Base-by-base conservation (phyloP, 2,797 vertebrate genomes). In the Schizopygopsis malacanthus region DNA sequence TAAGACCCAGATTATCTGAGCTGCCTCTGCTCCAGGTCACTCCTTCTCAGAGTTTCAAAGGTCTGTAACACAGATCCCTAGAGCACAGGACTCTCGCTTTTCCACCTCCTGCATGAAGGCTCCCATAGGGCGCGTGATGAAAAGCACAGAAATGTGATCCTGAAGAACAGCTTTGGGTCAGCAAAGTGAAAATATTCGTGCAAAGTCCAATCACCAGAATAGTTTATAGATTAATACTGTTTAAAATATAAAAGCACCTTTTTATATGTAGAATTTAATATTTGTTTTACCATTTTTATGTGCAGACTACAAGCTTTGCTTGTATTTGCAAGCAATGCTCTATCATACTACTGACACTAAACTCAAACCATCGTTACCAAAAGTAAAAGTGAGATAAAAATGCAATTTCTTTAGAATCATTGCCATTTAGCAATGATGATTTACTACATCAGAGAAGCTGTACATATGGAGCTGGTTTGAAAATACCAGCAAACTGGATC, bases 1-100 rank as follows among this genome's bases (percentile, higher is more conserved):
- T 87, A 87, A 90, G 86, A 83, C 72, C 87, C 71, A 86, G 87
- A 90, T 89, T 90, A 86, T 33, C 82, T 33, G 70, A 54, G 28
- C 73, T 84, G 83, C 89, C 71, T 80, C 80, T 22, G 11, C 83
- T 69, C 87, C 84, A 28, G 81, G 79, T 87, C 70, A 80, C 59
- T 79, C 70, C 43, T 80, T 91, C 78, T 83, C 80, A 86, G 28
- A 65, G 25, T 86, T 88, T 89, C 82, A 90, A 87, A 89, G 77
- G 76, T 75, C 70, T 37, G 82, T 75, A 86, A 63, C 47, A 75
- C 65, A 50, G 78, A 78, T 79, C 81, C 86, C 72, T 75, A 78
- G 85, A 87, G 56, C 69, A 86, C 54, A 59, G 79, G 50, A 63
- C 77, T 80, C 65, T 83, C 50, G 59, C 67, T 85, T 85, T 85